Percentiles rank a stretch among this genome's conserved stretches.
These are phyloP conservation scores for Calliphora vicina DNA, from an alignment of 1,140 invertebrate species.

Conservation along the genomic window DNA sequence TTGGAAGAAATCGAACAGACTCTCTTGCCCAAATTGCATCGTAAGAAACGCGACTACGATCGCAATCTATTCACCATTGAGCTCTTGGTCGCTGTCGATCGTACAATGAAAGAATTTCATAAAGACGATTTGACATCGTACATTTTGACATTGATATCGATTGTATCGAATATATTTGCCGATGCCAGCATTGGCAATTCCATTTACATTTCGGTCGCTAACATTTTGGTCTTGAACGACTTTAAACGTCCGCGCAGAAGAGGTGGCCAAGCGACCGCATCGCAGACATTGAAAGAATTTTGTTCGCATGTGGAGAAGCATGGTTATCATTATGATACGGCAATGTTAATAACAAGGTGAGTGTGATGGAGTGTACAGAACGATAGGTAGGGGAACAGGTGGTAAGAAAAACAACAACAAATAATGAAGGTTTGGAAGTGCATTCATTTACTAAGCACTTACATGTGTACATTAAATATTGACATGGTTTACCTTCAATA, in stretches of 20 bases:
- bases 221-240: conserved; percentile 70
- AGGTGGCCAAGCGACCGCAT: conserved; percentile 64
- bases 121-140: conserved; percentile 67
- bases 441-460: no score
- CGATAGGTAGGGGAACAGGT: no score
- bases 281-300: conserved; percentile 73
- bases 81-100: conserved; percentile 81
- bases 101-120: conserved; percentile 80
- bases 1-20: conserved; percentile 38
- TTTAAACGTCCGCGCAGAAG: conserved; percentile 51
- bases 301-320: conserved; percentile 74
- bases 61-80: conserved; percentile 76
- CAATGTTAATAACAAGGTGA: conserved; percentile 78
- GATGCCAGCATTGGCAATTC: conserved; percentile 84
- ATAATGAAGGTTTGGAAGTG: no score
- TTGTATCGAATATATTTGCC: conserved; percentile 80
- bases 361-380: conserved; percentile 24
- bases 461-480: not conserved
- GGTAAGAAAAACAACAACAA: no score
- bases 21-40: conserved; percentile 49
- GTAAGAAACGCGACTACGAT: conserved; percentile 61
- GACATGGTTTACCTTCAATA: not conserved
- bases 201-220: conserved; percentile 79
- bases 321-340: conserved; percentile 73
- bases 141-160: conserved; percentile 82